A percentile compares a stretch with the other conserved stretches of the same genome.
phyloP scores from a whole-genome alignment of 1,140 invertebrate genomes.

The Drosophila baimaii region DNA sequence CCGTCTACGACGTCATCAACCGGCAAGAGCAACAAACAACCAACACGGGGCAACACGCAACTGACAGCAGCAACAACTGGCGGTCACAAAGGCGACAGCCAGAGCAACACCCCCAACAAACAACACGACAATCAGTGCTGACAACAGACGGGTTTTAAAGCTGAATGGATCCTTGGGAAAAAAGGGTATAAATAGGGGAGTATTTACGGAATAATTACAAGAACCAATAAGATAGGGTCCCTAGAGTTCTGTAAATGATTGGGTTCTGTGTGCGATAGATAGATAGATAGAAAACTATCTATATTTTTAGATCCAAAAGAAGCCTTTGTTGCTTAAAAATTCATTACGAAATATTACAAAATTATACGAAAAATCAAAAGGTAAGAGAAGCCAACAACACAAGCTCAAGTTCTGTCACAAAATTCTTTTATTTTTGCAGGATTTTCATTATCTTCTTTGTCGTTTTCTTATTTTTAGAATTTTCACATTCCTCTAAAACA shows the following conservation, averaged over 20 bases:
- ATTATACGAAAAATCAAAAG: too few relatives aligned
- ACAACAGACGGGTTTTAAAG: background rate
- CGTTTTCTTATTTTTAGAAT: too few relatives aligned
- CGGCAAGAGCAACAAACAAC: conserved; percentile 41
- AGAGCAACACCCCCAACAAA: conserved; percentile 52
- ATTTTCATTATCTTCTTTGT: too few relatives aligned
- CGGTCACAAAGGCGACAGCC: conserved; percentile 28
- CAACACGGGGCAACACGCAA: conserved; percentile 56
- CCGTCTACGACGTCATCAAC: conserved; percentile 71
- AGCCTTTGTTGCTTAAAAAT: background rate
- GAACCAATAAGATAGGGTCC: background rate
- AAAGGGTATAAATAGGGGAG: background rate
- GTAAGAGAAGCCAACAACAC: background rate
- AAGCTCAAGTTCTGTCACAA: background rate
- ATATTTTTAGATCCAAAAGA: background rate
- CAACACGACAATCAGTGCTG: conserved; percentile 41
- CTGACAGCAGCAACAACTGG: conserved; percentile 55
- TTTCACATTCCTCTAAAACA: background rate
- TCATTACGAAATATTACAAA: too few relatives aligned
- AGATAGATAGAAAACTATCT: too few relatives aligned
- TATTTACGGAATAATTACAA: background rate
- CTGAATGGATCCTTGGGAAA: background rate
- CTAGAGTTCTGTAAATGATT: background rate
- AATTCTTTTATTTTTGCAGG: too few relatives aligned
- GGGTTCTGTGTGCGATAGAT: background rate